Percentiles rank a stretch among this genome's conserved stretches.
Evolutionary conservation across 2,113 vertebrate species (phyloP).

Genomic region (Ceuthmochares aereus): DNA sequence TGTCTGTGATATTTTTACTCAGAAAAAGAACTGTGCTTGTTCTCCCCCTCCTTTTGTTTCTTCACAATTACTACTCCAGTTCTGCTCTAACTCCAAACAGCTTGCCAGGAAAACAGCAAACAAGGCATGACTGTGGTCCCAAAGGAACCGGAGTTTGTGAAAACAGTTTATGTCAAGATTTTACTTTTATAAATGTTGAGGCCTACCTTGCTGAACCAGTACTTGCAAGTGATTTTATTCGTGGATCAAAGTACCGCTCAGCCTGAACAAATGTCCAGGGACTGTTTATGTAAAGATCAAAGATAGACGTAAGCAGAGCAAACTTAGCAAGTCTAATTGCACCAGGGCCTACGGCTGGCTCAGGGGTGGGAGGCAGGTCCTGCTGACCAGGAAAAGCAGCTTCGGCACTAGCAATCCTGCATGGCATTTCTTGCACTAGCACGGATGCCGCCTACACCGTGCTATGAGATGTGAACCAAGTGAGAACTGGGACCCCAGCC

Average conservation of each 20-base stretch:
- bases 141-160: neutral
- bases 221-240: slow-evolving; percentile 18
- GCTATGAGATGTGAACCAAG: neutral
- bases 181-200: slow-evolving; percentile 9
- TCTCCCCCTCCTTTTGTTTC: neutral
- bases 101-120: neutral
- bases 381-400: neutral
- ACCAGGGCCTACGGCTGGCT: neutral
- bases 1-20: neutral
- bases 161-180: slow-evolving; percentile 32
- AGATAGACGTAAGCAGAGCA: slow-evolving; percentile 7
- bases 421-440: neutral
- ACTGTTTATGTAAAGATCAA: slow-evolving; percentile 55
- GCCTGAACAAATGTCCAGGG: slow-evolving; percentile 20
- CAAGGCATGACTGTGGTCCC: neutral
- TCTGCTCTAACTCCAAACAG: neutral
- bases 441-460: neutral
- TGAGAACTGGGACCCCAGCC: neutral
- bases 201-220: slow-evolving; percentile 3
- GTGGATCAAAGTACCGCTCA: slow-evolving; percentile 36
- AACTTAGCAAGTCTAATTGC: neutral
- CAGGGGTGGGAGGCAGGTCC: neutral
- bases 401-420: neutral
- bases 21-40: neutral
- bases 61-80: neutral